Base-by-base conservation (phyloP, 2,797 vertebrate species). In the Sebastes nivosus region DNA sequence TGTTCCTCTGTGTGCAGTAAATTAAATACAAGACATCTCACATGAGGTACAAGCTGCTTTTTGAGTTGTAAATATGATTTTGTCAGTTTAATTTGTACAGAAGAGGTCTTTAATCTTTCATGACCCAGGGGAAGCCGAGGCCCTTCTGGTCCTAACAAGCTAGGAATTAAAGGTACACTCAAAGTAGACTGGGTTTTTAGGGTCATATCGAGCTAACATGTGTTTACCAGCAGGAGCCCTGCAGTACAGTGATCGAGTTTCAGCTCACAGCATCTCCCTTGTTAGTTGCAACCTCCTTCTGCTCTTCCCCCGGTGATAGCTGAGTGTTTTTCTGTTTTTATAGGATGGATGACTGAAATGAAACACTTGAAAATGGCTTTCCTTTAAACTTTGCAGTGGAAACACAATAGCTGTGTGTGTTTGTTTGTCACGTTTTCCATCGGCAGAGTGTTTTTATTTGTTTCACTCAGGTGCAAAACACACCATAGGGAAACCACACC, bases 21-120 rank as follows among this genome's bases (percentile, higher is more conserved):
- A 72, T 78, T 59, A 61, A 82, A 81, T 81, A 80, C 30, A 67
- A 67, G 42, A 67, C 27, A 24, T 59, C 34, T 32, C 52, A 59
- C 24, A 61, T 29, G 30, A 63, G 64, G 59, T 66, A 36, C 61
- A 86, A 84, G 75, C 75, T 78, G 84, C 81, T 88, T 88, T 88
- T 85, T 64, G 29, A 72, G 79, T 67, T 42, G 69, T 80, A 76
- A 85, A 83, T 66, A 82, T 79, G 81, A 89, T 88, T 87, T 91
- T 88, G 85, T 87, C 59, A 4, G 73, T 83, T 86, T 83, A 76
- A 88, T 90, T 87, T 84, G 70, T 80, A 74, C 82, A 83, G 80
- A 83, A 87, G 83, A 64, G 63, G 16, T 73, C 61, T 92, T 94
- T 80, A 93, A 92, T 92, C 84, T 93, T 94, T 92, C 59, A 87